phyloP scores from a whole-genome alignment of 2,888 invertebrate species.

The Lasiommata megera region DNA sequence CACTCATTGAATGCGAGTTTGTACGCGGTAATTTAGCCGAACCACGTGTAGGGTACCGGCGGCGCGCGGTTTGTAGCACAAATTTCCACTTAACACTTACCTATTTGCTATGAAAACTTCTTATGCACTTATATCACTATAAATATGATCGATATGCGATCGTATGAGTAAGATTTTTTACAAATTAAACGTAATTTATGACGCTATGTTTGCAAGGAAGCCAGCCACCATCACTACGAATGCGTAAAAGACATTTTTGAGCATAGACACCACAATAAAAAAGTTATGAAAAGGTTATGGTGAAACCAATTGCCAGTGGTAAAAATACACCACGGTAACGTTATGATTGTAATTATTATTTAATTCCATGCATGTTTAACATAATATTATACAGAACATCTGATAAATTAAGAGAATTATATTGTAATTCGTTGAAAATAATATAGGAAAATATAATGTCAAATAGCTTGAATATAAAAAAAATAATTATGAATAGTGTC shows the following conservation, averaged over 20 bases:
- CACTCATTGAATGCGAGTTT: constrained; percentile 49
- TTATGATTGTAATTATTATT: too few relatives aligned
- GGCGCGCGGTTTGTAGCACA: constrained; percentile 63
- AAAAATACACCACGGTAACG: not conserved
- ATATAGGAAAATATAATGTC: too few relatives aligned
- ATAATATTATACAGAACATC: too few relatives aligned
- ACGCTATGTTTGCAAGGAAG: constrained; percentile 78
- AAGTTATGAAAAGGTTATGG: constrained; percentile 27
- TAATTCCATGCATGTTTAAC: too few relatives aligned
- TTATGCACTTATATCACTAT: constrained; percentile 76
- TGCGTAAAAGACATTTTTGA: constrained; percentile 78
- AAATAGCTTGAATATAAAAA: too few relatives aligned
- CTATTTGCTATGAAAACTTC: constrained; percentile 71
- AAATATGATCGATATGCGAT: constrained; percentile 60
- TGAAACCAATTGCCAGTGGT: constrained; percentile 5
- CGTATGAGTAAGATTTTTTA: constrained; percentile 61
- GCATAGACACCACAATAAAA: constrained; percentile 70
- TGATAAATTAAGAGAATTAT: too few relatives aligned
- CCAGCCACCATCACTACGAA: constrained; percentile 81
- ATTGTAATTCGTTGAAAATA: too few relatives aligned
- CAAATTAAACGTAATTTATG: constrained; percentile 70
- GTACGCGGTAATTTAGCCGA: constrained; percentile 60
- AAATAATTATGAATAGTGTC: not conserved
- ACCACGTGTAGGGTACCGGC: constrained; percentile 78
- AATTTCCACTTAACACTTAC: constrained; percentile 71